These are phyloP conservation scores for Acromyrmex echinatior DNA, from an alignment of 1,140 invertebrate species.

Conservation along the genomic window DNA sequence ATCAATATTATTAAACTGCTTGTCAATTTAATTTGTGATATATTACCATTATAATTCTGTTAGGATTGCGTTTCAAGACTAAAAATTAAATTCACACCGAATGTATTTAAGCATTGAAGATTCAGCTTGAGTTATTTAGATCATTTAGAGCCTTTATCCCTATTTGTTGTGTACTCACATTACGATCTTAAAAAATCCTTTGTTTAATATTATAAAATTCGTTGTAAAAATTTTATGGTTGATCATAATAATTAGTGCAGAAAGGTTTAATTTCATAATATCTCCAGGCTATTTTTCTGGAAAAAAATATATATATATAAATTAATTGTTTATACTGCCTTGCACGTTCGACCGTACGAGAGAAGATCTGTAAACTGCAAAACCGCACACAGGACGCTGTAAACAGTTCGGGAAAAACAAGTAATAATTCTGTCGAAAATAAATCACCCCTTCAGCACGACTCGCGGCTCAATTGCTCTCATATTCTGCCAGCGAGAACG, in stretches of 20 bases:
- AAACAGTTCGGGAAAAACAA: constrained; percentile 42
- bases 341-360: neutral
- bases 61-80: too few species aligned
- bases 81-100: too few species aligned
- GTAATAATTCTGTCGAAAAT: constrained; percentile 48
- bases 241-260: constrained; percentile 33
- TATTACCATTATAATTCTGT: too few species aligned
- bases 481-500: neutral
- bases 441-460: neutral
- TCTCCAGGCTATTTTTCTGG: neutral
- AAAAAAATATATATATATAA: constrained; percentile 11
- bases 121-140: too few species aligned
- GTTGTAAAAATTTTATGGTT: neutral
- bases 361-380: constrained; percentile 27
- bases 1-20: too few species aligned
- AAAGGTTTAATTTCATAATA: neutral
- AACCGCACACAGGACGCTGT: constrained; percentile 6
- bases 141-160: too few species aligned
- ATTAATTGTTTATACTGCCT: constrained; percentile 38
- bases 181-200: too few species aligned
- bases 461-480: constrained; percentile 35
- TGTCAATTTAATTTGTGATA: too few species aligned
- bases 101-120: too few species aligned
- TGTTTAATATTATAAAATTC: constrained; percentile 1
- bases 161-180: too few species aligned